phyloP scores from a whole-genome alignment of 2,113 vertebrate species.

The Gopherus evgoodei region DNA sequence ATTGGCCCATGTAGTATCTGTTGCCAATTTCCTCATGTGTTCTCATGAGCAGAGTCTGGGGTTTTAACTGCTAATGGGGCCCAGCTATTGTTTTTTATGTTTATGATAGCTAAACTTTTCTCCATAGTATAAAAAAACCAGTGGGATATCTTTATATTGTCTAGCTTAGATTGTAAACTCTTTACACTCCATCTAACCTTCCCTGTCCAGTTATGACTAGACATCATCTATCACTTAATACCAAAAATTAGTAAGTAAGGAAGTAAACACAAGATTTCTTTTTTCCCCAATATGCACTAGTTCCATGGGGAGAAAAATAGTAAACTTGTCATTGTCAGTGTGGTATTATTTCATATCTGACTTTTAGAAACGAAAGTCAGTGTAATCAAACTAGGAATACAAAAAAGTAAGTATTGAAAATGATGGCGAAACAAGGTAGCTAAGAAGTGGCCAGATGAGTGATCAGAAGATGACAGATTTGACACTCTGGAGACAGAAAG shows the following conservation, averaged over 20 bases:
- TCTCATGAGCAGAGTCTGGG: not conserved
- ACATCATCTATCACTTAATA: not conserved
- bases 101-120: not conserved
- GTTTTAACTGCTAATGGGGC: not conserved
- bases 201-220: not conserved
- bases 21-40: not conserved
- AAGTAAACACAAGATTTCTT: not conserved
- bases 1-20: not conserved
- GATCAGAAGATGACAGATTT: not conserved
- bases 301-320: not conserved
- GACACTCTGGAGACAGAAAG: not conserved
- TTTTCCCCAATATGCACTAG: not conserved
- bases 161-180: not conserved
- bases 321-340: not conserved
- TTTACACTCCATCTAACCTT: not conserved
- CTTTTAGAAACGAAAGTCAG: not conserved
- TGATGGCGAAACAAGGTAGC: not conserved
- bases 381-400: not conserved
- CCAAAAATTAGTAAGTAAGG: not conserved
- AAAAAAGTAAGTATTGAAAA: not conserved
- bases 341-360: not conserved
- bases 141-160: not conserved
- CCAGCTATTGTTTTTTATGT: not conserved
- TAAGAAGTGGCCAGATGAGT: not conserved
- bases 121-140: not conserved